Evolutionary conservation across 2,888 invertebrate species (phyloP).

Genomic region (Arctia plantaginis): DNA sequence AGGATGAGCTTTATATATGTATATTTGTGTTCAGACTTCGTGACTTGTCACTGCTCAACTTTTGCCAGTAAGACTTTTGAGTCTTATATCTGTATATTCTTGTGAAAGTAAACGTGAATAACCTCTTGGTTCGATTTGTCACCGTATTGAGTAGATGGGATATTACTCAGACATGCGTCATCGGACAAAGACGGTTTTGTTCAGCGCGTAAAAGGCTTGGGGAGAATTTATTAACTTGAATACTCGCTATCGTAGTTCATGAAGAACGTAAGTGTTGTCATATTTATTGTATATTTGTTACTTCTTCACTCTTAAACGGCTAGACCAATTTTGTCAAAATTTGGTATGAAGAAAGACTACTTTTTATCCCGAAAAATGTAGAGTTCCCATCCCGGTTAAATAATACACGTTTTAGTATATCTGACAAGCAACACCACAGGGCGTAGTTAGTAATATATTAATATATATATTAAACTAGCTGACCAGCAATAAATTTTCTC

Average conservation of each 20-base stretch:
- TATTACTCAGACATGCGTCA: background rate
- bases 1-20: constrained; percentile 1
- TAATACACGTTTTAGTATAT: too few species aligned
- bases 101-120: background rate
- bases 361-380: too few species aligned
- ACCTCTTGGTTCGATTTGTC: background rate
- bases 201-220: background rate
- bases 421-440: too few species aligned
- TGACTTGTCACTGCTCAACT: constrained; percentile 8
- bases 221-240: background rate
- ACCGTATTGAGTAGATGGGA: background rate
- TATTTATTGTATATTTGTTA: too few species aligned
- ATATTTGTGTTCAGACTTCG: constrained; percentile 10
- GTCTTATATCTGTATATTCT: background rate
- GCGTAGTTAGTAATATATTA: too few species aligned
- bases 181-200: background rate
- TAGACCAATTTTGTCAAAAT: too few species aligned
- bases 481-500: too few species aligned
- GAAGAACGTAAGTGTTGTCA: background rate
- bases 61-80: background rate
- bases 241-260: background rate
- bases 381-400: too few species aligned
- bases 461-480: too few species aligned
- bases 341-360: too few species aligned
- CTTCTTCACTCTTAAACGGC: too few species aligned